Base-by-base conservation (phyloP, 2,888 invertebrate species). In the Caenorhabditis becei region DNA sequence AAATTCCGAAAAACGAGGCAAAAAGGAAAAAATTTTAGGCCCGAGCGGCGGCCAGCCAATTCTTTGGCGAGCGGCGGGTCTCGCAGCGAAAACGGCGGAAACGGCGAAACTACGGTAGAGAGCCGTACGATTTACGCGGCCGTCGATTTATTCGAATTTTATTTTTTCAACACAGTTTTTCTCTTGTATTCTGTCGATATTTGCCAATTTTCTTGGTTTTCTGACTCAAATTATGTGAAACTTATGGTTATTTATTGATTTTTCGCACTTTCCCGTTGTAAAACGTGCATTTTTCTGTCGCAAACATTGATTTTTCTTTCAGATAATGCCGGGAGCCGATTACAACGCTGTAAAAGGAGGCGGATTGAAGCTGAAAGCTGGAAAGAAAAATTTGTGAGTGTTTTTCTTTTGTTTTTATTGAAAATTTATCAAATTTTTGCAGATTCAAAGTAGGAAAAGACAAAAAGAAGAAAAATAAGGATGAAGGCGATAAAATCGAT, bases 321-420 rank as follows among this genome's bases (percentile, higher is more conserved):
- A 61, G 28, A 72, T 65, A 51, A 79, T 79, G 79, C 62, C 69
- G 3, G 72, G 67, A 7, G 65, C 67, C 20, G 88, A 89, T 24
- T 88, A 87, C 79, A 82, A 72, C 20, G 69, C 67, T 2, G 86
- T 88, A 37, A 88, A 87, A 65, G 84, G 77, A 14, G 90, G 90
- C n/a, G 85, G 86, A 20, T 70, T 90, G 51, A 90, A 90, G 66
- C 65, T 90, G 41, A 90, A 91, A 70, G 88, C 86, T 24, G 86
- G 86, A 41, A 90, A 89, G 35, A 74, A 84, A 32, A 83, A 80
- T 63, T 62, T 91, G 90, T 91, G 47, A 85, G 89, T 80, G 49
- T 54, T 41, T n/a, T 54, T 18, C 37, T 71, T 62, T 10, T 23
- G 10, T 28, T 49, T 20, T 28, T 44, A 16, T 61, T 49, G n/a